A percentile compares a stretch with the other conserved stretches of the same genome.
Conservation (phyloP, 2,888 invertebrate species). For the Rhagonycha fulva region DNA sequence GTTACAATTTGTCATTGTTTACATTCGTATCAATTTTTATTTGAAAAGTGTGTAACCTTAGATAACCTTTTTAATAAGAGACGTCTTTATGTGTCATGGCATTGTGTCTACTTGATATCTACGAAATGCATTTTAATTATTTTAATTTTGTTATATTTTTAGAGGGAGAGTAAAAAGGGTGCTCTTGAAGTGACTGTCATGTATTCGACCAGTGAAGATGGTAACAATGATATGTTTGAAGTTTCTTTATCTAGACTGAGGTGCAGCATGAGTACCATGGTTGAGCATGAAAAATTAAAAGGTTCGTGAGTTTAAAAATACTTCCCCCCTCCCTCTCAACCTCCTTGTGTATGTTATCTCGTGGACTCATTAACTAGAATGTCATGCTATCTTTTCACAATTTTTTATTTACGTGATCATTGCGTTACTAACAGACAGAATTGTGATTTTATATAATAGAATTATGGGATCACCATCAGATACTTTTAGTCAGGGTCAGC, state of each 20-base stretch:
- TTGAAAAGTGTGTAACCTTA: neutral
- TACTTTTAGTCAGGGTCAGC: too few relatives aligned
- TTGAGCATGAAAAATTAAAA: constrained; percentile 69
- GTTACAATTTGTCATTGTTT: neutral
- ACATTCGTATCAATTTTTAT: neutral
- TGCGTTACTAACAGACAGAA: too few relatives aligned
- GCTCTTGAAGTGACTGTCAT: constrained; percentile 68
- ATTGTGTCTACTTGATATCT: neutral
- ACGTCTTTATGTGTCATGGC: neutral
- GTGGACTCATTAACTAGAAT: too few relatives aligned
- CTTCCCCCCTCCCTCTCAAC: too few relatives aligned
- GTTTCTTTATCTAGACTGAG: constrained; percentile 66
- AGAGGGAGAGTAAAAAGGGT: constrained; percentile 72
- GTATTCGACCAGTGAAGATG: constrained; percentile 69
- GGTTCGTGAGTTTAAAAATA: constrained; percentile 51
- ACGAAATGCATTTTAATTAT: neutral
- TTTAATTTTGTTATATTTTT: constrained; percentile 38
- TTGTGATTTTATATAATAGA: too few relatives aligned
- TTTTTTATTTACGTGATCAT: too few relatives aligned
- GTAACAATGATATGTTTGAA: constrained; percentile 65
- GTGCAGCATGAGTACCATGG: constrained; percentile 73
- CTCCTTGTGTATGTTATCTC: too few relatives aligned
- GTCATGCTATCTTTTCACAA: too few relatives aligned
- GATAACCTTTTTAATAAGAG: neutral
- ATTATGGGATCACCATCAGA: too few relatives aligned